These are phyloP conservation scores for Papilio aristodemus DNA, from an alignment of 1,140 invertebrate species.

Conservation along the genomic window DNA sequence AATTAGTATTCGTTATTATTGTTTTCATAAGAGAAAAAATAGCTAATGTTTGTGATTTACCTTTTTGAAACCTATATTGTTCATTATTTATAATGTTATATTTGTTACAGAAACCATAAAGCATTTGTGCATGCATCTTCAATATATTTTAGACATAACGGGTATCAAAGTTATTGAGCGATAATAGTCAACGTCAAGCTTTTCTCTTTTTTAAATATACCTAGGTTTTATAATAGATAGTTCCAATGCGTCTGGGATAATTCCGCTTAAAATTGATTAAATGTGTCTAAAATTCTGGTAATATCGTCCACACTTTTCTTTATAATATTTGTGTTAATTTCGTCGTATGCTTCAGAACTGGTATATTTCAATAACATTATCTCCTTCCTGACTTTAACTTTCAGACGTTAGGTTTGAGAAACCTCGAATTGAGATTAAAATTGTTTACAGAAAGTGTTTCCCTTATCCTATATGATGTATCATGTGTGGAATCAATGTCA, in stretches of 20 bases:
- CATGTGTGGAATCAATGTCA: no score
- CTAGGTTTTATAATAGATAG: conserved; percentile 30
- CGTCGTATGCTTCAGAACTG: no score
- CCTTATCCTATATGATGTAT: no score
- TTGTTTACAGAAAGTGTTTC: no score
- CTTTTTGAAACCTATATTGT: conserved; percentile 34
- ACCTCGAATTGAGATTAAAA: no score
- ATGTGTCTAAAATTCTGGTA: conserved; percentile 15
- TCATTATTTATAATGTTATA: conserved; percentile 31
- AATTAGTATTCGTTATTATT: conserved; percentile 23
- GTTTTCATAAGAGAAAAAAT: conserved; percentile 15
- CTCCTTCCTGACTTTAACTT: no score
- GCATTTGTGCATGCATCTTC: conserved; percentile 26
- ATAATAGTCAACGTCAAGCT: conserved; percentile 21
- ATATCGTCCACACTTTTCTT: no score
- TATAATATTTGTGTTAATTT: no score
- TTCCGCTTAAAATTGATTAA: conserved; percentile 26
- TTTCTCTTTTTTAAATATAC: conserved; percentile 30
- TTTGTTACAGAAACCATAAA: conserved; percentile 26
- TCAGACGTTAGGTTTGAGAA: no score
- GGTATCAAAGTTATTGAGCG: conserved; percentile 33
- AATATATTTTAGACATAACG: conserved; percentile 33
- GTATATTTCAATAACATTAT: no score
- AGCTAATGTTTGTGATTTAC: conserved; percentile 29
- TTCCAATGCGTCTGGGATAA: conserved; percentile 31